phyloP scores from a whole-genome alignment of 2,888 invertebrate genomes.

The Drosophila colorata region DNA sequence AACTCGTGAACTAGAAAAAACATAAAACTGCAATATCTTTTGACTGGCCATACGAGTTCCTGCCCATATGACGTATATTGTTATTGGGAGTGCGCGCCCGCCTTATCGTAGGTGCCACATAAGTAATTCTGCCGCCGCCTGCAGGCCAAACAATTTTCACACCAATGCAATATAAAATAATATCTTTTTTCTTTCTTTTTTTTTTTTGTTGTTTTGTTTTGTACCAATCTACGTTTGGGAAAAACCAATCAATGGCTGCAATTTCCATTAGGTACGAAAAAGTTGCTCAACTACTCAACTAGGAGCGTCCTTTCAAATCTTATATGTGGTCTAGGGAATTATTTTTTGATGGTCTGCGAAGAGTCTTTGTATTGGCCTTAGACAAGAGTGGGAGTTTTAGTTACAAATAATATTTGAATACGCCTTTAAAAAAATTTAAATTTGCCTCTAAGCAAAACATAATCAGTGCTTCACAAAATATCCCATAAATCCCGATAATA shows the following conservation, averaged over 20 bases:
- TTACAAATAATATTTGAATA: background rate
- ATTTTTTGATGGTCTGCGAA: constrained; percentile 21
- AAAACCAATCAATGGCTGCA: constrained; percentile 61
- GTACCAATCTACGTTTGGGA: constrained; percentile 26
- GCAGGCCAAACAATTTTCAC: constrained; percentile 72
- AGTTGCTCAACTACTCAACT: constrained; percentile 14
- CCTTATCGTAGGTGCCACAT: constrained; percentile 67
- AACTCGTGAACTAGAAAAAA: constrained; percentile 60
- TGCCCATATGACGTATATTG: constrained; percentile 60
- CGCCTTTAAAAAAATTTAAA: background rate
- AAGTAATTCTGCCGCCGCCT: constrained; percentile 51
- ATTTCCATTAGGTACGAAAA: constrained; percentile 48
- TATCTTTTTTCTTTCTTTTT: constrained; percentile 6
- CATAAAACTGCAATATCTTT: constrained; percentile 46
- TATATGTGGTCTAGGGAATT: constrained; percentile 29
- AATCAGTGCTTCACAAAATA: background rate
- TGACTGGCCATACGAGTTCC: constrained; percentile 34
- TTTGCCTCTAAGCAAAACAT: background rate
- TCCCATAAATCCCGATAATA: background rate
- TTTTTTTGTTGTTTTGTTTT: background rate
- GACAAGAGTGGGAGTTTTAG: background rate
- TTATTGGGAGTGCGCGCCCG: constrained; percentile 49
- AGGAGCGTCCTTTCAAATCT: constrained; percentile 26
- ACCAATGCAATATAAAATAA: constrained; percentile 53
- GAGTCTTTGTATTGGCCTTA: constrained; percentile 4